Base-by-base conservation (phyloP, 2,797 vertebrate genomes). In the Poeciliopsis presidionis region DNA sequence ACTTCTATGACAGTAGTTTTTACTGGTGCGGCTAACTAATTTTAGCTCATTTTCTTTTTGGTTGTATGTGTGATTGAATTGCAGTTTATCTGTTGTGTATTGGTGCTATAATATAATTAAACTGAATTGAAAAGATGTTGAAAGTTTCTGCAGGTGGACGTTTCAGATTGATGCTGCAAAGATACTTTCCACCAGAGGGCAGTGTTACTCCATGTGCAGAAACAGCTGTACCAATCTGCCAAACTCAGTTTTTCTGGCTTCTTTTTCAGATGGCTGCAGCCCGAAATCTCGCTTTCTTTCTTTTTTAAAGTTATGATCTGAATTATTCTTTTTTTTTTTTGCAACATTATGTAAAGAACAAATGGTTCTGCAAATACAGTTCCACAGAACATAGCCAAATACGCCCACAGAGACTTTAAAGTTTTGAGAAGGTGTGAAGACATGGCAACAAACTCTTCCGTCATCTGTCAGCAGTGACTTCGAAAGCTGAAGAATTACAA, bases 151-250 rank as follows among this genome's bases (percentile, higher is more conserved):
- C 39, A 69, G 11, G 22, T 16, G 65, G 11, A 13, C 2, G 20
- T 43, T 70, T 70, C 22, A 45, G 39, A 45, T 45, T n/a, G 13
- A 45, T 45, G 73, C 55, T 69, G 33, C 41, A 18, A 11, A n/a
- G 6, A n/a, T 6, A 11, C 41, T 28, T 36, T 1, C 79, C 79
- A 76, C 45, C 69, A 72, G 79, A 49, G 69, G 74, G 39, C 46
- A 16, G 55, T 57, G 36, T 18, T 65, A 65, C 13, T 30, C 20
- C 1, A n/a, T 75, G 46, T 18, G 20, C 18, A 47, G 20, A 14
- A 36, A 65, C n/a, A 39, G 45, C 59, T 67, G 1, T 16, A 16
- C 7, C 14, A 12, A 2, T 33, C 7, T 49, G 65, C 22, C 5
- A 7, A 43, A 5, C 6, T 70, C 41, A 13, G 2, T 43, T 41